Base-by-base conservation (phyloP, 2,113 vertebrate species). In the Monopterus albus region DNA sequence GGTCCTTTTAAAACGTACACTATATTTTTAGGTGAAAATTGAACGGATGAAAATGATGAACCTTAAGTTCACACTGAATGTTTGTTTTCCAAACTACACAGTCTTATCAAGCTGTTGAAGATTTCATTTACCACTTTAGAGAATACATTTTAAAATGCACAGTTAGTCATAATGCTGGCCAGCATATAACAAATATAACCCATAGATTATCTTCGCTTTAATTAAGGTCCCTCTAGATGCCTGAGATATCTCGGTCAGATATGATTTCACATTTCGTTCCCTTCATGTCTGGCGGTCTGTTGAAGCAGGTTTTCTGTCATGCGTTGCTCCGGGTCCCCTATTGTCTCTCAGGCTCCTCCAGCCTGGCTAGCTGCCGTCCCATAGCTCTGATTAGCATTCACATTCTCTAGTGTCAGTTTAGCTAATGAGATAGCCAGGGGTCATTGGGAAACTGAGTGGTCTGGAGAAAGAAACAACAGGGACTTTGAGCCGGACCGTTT, bases 391-490 rank as follows among this genome's bases (percentile, higher is more conserved):
- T 84, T 85, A 82, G 63, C 78, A 82, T 88, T 49, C 67, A 45
- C 67, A 66, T 61, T 55, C 73, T 78, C 63, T 49, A 20, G 57
- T 56, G 50, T 58, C 72, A 21, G 51, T 33, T 40, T 59, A 49
- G 63, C 66, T 83, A 87, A 85, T 88, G 72, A 83, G 81, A 83
- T 78, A 43, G 76, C 83, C 69, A 57, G 67, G 72, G 64, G 69
- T 83, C 76, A 72, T 71, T 70, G 42, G 62, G 59, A 87, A 75
- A 60, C 70, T 14, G 26, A 61, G 57, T 15, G 72, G 75, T 75
- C 58, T 67, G 67, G 52, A 56, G 43, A 31, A 71, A 46, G 26
- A 23, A 68, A 58, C 50, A 63, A 49, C 43, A 45, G 68, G 52
- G 59, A 73, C 58, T 36, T 62, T 23, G 74, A 86, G 83, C 42